Evolutionary conservation across 2,797 vertebrate species (phyloP).

Genomic region (Coregonus sp.): DNA sequence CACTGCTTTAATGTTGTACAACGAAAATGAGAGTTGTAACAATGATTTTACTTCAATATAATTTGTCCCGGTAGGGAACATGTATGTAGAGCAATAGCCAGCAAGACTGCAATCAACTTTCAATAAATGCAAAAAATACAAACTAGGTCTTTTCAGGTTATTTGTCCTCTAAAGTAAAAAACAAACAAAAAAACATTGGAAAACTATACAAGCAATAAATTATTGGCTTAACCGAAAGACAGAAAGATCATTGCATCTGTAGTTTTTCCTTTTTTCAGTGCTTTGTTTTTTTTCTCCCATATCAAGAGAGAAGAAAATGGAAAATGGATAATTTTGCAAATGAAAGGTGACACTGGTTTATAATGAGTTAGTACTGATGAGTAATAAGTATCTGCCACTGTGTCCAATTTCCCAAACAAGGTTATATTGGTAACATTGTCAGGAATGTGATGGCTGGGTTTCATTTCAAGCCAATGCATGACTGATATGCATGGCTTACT

Average conservation of each 20-base stretch:
- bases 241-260: neutral
- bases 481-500: slow-evolving; percentile 84
- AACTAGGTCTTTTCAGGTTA: neutral
- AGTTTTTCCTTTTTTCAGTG: neutral
- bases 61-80: slow-evolving; percentile 15
- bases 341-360: slow-evolving; percentile 61
- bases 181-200: neutral
- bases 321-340: slow-evolving; percentile 49
- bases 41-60: slow-evolving; percentile 33
- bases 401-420: slow-evolving; percentile 64
- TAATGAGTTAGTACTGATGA: slow-evolving; percentile 58
- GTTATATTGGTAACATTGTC: slow-evolving; percentile 60
- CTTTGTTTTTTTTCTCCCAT: neutral
- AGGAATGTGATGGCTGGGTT: slow-evolving; percentile 57
- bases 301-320: neutral
- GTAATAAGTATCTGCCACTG: slow-evolving; percentile 59
- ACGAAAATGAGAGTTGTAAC: slow-evolving; percentile 19
- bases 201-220: neutral
- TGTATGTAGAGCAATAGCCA: neutral
- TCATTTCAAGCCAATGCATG: slow-evolving; percentile 71
- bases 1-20: slow-evolving; percentile 32
- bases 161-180: neutral
- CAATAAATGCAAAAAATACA: slow-evolving; percentile 12
- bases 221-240: neutral
- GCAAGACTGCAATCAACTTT: slow-evolving; percentile 4